These are phyloP conservation scores for Xylophagus ater DNA, from an alignment of 2,888 invertebrate genomes.

Conservation along the genomic window DNA sequence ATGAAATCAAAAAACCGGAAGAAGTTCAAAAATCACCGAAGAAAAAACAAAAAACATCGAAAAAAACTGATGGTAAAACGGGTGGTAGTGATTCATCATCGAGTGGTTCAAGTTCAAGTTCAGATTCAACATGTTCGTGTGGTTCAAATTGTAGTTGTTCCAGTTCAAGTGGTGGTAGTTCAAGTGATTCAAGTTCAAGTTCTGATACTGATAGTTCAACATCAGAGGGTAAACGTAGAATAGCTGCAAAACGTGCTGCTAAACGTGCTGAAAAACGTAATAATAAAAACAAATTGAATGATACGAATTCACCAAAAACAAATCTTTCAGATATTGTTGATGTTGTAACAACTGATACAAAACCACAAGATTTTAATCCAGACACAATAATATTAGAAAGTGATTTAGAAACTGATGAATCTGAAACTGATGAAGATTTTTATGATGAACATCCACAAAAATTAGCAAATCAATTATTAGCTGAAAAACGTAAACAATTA, in stretches of 20 bases:
- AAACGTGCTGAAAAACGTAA: constrained; percentile 42
- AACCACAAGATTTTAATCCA: constrained; percentile 35
- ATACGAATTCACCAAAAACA: constrained; percentile 22
- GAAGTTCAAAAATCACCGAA: constrained; percentile 30
- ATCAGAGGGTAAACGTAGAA: constrained; percentile 37
- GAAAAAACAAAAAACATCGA: constrained; percentile 43
- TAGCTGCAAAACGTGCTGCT: constrained; percentile 32
- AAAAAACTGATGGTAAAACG: constrained; percentile 38
- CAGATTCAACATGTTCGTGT: constrained; percentile 69
- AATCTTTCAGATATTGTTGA: constrained; percentile 41
- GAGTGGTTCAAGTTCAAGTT: constrained; percentile 65
- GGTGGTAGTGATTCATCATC: constrained; percentile 48
- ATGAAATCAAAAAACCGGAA: constrained; percentile 10
- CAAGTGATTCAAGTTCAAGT: constrained; percentile 50
- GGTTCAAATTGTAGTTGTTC: constrained; percentile 77
- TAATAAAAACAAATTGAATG: constrained; percentile 26
- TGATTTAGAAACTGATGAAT: constrained; percentile 74
- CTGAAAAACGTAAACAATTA: constrained; percentile 62
- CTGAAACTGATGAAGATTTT: constrained; percentile 79
- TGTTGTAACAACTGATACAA: constrained; percentile 41
- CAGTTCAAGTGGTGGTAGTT: constrained; percentile 56
- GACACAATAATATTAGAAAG: constrained; percentile 64
- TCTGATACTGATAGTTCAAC: constrained; percentile 42
- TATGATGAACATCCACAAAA: constrained; percentile 74
- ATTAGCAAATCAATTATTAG: constrained; percentile 57